Base-by-base conservation (phyloP, 2,113 vertebrate species). In the Rutilus rutilus region DNA sequence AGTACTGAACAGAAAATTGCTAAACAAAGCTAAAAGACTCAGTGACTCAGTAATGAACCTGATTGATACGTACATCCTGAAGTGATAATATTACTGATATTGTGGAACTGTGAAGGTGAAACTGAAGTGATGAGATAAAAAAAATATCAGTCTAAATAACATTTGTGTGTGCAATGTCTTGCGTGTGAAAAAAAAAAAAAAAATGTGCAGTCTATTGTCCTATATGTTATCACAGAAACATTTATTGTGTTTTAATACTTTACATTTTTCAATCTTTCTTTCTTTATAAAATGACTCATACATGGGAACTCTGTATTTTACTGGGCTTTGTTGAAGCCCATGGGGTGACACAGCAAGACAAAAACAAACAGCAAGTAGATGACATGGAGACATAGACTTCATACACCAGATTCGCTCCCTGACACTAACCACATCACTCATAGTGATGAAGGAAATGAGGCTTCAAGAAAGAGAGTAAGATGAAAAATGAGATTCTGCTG, bases 361-460 rank as follows among this genome's bases (percentile, higher is more conserved):
- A 75, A 87, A 80, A 90, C 80, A 90, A 92, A 92, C 84, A 85
- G 59, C 1, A 12, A 11, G 86, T 86, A 85, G 84, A 88, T 87
- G 86, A 88, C 85, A 84, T 84, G 87, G 36, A 88, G 85, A 87
- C 86, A 67, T 80, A 84, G 84, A 82, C 88, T 64, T 88, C 82
- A 87, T 78, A 82, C 79, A 75, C 86, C 45, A 78, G 67, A 45
- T 85, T 90, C 74, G 82, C 87, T 89, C 79, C 82, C 84, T 30
- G 83, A 85, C 82, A 90, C 25, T 82, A 82, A 88, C 88, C 74
- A 78, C 91, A 90, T 92, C 80, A 52, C 71, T 78, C 85, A 47
- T 4, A 64, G 75, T 84, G 87, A 88, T 89, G 76, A 82, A 73
- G 85, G 67, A 75, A 25, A 54, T 27, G 33, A 75, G 73, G 74